Conservation (phyloP, 2,113 vertebrate genomes). For the Heteronetta atricapilla region DNA sequence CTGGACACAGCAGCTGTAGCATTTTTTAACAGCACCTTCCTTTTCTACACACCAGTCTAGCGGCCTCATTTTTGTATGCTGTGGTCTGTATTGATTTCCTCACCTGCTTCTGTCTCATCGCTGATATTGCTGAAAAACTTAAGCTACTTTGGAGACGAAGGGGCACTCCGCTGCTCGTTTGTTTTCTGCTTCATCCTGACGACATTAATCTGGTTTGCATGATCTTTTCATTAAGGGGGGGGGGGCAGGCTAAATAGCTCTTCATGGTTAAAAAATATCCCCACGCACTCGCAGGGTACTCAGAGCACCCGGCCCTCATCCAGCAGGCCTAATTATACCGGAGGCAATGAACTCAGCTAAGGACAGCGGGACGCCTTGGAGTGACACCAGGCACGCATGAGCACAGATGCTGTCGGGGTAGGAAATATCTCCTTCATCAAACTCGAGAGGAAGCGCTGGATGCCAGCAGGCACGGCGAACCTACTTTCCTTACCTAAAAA, state of each 20-base stretch:
- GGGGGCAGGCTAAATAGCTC: not conserved
- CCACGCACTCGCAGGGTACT: not conserved
- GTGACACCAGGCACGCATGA: not conserved
- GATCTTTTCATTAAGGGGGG: not conserved
- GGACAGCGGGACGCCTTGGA: not conserved
- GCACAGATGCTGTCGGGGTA: not conserved
- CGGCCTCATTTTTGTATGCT: not conserved
- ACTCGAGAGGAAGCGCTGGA: not conserved
- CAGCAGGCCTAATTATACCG: not conserved
- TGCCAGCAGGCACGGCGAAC: not conserved
- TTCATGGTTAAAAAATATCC: not conserved
- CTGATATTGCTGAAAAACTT: not conserved
- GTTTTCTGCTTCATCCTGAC: not conserved
- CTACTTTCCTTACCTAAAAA: not conserved
- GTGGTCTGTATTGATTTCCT: not conserved
- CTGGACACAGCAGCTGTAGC: not conserved
- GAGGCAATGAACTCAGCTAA: not conserved
- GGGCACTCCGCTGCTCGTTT: not conserved
- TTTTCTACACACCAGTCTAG: not conserved
- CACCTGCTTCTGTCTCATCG: not conserved
- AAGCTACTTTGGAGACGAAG: fast-evolving
- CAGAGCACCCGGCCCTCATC: not conserved
- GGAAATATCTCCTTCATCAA: not conserved
- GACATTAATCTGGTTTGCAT: not conserved
- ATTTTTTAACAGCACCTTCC: not conserved